phyloP scores from a whole-genome alignment of 64 coral and sea anemone genomes.

The Dendronephthya gigantea region DNA sequence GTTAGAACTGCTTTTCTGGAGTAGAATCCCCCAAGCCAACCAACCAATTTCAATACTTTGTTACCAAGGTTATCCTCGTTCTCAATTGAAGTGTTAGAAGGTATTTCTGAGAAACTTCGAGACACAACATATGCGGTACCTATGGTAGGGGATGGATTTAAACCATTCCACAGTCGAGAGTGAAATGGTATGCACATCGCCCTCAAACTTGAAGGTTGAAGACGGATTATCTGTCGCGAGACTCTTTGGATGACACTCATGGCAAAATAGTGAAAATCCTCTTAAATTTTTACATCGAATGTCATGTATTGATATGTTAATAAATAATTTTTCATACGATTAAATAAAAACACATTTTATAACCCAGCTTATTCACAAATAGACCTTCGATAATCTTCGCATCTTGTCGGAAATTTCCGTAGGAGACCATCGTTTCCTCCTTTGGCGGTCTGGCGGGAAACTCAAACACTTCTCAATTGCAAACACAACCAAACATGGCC shows the following conservation, averaged over 20 bases:
- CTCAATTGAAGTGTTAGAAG: background rate
- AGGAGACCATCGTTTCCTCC: too few species aligned
- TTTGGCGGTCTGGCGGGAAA: background rate
- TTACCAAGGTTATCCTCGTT: conserved; percentile 26
- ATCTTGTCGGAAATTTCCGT: too few species aligned
- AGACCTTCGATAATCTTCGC: too few species aligned
- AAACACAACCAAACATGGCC: background rate
- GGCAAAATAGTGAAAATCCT: too few species aligned
- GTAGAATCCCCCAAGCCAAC: conserved; percentile 59
- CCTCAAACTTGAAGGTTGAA: background rate
- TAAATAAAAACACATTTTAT: background rate
- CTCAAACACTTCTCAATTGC: background rate
- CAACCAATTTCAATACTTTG: conserved; percentile 39
- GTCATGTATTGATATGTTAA: background rate
- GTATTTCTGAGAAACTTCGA: background rate
- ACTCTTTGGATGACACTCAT: background rate
- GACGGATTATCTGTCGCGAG: background rate
- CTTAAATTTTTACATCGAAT: background rate
- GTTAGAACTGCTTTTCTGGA: conserved; percentile 56
- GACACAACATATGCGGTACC: too few species aligned
- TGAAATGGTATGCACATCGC: background rate
- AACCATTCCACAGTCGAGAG: background rate
- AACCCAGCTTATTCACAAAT: too few species aligned
- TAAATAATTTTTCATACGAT: background rate
- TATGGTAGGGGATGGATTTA: background rate